phyloP scores from a whole-genome alignment of 2,888 invertebrate species.

The Lumbricus terrestris region DNA sequence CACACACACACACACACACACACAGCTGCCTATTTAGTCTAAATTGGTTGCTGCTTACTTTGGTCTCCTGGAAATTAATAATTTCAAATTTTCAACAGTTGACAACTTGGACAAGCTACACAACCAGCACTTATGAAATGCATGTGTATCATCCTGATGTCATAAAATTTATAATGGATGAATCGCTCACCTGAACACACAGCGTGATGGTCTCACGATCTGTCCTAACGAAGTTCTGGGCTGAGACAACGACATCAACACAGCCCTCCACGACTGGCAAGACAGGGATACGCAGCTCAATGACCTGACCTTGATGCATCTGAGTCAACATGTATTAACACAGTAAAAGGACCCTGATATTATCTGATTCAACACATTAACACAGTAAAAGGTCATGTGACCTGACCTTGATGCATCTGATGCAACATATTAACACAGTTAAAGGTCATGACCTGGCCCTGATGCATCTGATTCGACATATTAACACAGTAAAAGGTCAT shows the following conservation, averaged over 20 bases:
- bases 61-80: neutral
- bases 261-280: slow-evolving; percentile 79
- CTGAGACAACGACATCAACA: slow-evolving; percentile 72
- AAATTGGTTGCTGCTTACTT: neutral
- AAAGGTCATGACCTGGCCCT: no score
- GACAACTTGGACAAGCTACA: neutral
- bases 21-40: neutral
- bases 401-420: slow-evolving; percentile 57
- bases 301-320: slow-evolving; percentile 58
- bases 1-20: no score
- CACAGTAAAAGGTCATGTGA: no score
- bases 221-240: slow-evolving; percentile 61
- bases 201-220: slow-evolving; percentile 33
- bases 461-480: no score
- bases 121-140: neutral
- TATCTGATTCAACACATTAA: no score
- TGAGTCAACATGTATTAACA: slow-evolving; percentile 39
- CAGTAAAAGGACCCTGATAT: slow-evolving; percentile 53
- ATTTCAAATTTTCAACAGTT: neutral
- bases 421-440: neutral
- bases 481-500: no score
- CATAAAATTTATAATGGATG: neutral
- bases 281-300: slow-evolving; percentile 84
- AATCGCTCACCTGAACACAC: slow-evolving; percentile 27
- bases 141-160: neutral